phyloP scores from a whole-genome alignment of 2,113 vertebrate genomes.

The Phyllopteryx taeniolatus region DNA sequence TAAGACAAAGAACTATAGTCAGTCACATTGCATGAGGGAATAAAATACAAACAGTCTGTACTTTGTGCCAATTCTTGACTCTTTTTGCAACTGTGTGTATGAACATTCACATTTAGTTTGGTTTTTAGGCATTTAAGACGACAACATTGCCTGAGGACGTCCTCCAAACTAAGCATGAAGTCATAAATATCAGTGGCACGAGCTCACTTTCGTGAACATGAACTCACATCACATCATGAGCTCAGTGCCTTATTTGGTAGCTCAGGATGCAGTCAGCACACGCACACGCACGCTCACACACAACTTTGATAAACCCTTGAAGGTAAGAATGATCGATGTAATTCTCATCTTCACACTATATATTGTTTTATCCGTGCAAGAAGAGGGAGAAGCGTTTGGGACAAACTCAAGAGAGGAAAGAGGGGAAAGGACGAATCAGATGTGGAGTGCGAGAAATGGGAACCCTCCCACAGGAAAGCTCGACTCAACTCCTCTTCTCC shows the following conservation, averaged over 20 bases:
- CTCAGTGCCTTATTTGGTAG: slow-evolving; percentile 39
- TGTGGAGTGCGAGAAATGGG: slow-evolving; percentile 58
- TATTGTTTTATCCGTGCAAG: not conserved
- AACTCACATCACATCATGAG: slow-evolving; percentile 27
- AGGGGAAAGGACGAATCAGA: slow-evolving; percentile 39
- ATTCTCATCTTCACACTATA: not conserved
- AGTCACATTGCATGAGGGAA: not conserved
- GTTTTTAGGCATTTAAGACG: not conserved
- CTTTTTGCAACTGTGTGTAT: not conserved
- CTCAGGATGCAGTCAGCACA: slow-evolving; percentile 9
- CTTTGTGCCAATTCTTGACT: not conserved
- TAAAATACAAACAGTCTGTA: not conserved
- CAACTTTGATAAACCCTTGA: not conserved
- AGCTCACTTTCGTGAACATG: not conserved
- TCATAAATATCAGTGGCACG: slow-evolving; percentile 2
- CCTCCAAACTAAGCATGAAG: slow-evolving; percentile 7
- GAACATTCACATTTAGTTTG: not conserved
- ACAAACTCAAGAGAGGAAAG: slow-evolving; percentile 1
- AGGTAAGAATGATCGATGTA: not conserved
- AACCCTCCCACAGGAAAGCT: slow-evolving; percentile 76
- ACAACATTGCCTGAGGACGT: not conserved
- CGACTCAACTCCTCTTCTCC: slow-evolving; percentile 68
- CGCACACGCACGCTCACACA: not conserved
- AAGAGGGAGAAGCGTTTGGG: not conserved
- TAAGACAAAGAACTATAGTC: not conserved